Evolutionary conservation across 2,113 vertebrate genomes (phyloP), one percentile per base, ranked within the genome.

Genomic region (Numenius arquata): DNA sequence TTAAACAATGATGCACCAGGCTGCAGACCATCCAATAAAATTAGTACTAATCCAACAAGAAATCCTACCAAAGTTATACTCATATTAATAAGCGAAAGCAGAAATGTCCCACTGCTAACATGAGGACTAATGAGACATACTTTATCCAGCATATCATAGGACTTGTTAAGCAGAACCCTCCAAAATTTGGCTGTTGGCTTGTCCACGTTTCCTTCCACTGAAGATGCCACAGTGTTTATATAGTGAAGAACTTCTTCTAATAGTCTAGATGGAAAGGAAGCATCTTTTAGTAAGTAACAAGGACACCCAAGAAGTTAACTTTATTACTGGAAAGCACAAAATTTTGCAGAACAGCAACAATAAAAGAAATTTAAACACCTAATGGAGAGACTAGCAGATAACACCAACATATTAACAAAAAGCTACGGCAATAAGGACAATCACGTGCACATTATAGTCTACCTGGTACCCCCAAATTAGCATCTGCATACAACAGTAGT

Each of bases 101-200:
- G 32, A 30, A 25, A 45, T 12, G 20, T 38, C 58, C 71, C 76
- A 80, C 53, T 48, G 74, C 81, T 93, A 85, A 38, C 11, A 21
- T 4, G 16, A 61, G 5, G 26, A 4, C 52, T 72, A 70, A 62
- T 11, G 36, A 91, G 30, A 93, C 97, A 29, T 88, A 99, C 99
- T 97, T 99, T 99, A 74, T 99, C 99, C 77, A 99, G 96, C 77
- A 99, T 89, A 56, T 99, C 99, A 5, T 99, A 99, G 29, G 98
- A 96, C 91, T 99, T 99, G 68, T 98, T 99, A 47, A 99, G 99
- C 62, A 99, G 98, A 27, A 98, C 99, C 58, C 99, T 98, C 99
- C 99, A 99, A 85, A 99, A 99, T 97, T 99, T 99, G 47, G 98
- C 99, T 0, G 99, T 99, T 48, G 98, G 98, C 83, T 98, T 98